phyloP scores from a whole-genome alignment of 2,113 vertebrate genomes.

The Noturus placidus region DNA sequence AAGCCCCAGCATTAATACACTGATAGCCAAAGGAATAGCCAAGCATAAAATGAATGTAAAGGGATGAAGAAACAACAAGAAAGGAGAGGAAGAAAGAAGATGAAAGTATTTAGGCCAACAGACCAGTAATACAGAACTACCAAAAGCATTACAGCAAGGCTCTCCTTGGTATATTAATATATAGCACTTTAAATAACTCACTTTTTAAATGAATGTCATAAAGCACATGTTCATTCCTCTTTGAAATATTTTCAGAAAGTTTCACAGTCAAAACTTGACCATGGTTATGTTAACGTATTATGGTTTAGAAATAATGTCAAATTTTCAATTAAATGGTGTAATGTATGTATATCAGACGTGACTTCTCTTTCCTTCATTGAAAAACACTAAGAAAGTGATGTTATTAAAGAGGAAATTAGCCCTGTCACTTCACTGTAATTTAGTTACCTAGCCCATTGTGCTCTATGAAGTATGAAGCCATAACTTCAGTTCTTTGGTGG shows the following conservation, averaged over 20 bases:
- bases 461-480: slow-evolving; percentile 44
- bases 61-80: slow-evolving; percentile 82
- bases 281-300: not conserved
- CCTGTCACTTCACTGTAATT: not conserved
- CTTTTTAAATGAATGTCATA: slow-evolving; percentile 25
- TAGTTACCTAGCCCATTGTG: slow-evolving; percentile 28
- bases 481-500: not conserved
- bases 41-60: slow-evolving; percentile 83
- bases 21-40: slow-evolving; percentile 80
- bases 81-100: slow-evolving; percentile 72
- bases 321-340: not conserved
- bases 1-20: slow-evolving; percentile 80
- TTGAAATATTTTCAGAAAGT: not conserved
- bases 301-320: not conserved
- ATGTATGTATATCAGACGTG: not conserved
- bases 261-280: not conserved
- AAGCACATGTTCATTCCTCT: not conserved
- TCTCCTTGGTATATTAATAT: not conserved
- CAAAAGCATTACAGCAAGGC: slow-evolving; percentile 67
- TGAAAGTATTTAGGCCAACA: slow-evolving; percentile 76
- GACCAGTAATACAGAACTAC: slow-evolving; percentile 76
- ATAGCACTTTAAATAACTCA: not conserved
- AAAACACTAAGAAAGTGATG: slow-evolving; percentile 3
- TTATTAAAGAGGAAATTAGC: slow-evolving; percentile 15
- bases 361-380: not conserved